Base-by-base conservation (phyloP, 2,888 invertebrate genomes). In the Agrypnus murinus region DNA sequence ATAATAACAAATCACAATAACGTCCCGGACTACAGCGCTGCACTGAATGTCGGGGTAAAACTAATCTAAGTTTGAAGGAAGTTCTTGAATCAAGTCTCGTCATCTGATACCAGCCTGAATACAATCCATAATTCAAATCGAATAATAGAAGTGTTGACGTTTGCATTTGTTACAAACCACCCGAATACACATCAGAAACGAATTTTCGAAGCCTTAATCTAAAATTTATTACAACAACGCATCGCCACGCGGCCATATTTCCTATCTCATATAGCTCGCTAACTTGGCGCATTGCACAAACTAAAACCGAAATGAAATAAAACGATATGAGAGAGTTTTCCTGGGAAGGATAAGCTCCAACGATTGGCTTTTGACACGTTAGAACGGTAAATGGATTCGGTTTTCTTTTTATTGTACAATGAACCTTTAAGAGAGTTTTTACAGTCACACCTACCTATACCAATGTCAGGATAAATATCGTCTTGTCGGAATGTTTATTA, bases 51-150 rank as follows among this genome's bases (percentile, higher is more conserved):
- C 38, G 38, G 15, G 46, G 58, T 66, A 71, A 72, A 72, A 72
- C 71, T 68, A 72, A 72, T 72, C 68, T 68, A 72, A 72, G 67
- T 72, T 72, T 64, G 68, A 65, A 53, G 71, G 63, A 68, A 71
- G 67, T 71, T 71, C 67, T 59, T 65, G 63, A 72, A 60, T 67
- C 68, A 67, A 71, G 48, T 63, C 58, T 67, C 71, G 68, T 65
- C 68, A 63, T 68, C 67, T 60, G 68, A 72, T 71, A 59, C 67
- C 46, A 58, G 43, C 25, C 45, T 71, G 71, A 65, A 68, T 65
- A 65, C 71, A 65, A 68, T 57, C 65, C 75, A 74, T 75, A 75
- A 75, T 69, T 75, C 75, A 74, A 75, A 74, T 72, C 58, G 72
- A 63, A 75, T 69, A 72, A 75, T 69, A 46, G 65, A 72, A 72